phyloP scores from a whole-genome alignment of 35 echinoderm and acorn worm genomes.

The Apostichopus japonicus region DNA sequence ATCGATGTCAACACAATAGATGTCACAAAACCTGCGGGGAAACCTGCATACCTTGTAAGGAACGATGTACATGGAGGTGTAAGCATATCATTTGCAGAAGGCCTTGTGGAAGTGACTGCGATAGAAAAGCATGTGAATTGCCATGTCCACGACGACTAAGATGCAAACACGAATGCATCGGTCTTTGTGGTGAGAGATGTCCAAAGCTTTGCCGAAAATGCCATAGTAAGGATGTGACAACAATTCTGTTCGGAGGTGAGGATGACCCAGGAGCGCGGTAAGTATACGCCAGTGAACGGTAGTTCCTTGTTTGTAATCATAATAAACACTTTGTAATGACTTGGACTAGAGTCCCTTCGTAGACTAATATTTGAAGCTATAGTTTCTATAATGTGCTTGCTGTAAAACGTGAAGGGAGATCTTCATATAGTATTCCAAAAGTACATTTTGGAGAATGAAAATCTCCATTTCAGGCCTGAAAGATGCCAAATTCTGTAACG shows the following conservation, averaged over 20 bases:
- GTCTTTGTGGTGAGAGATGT: slow-evolving; percentile 79
- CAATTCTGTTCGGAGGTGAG: slow-evolving; percentile 78
- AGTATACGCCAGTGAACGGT: background rate
- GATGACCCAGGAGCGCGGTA: slow-evolving; percentile 73
- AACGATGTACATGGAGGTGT: slow-evolving; percentile 64
- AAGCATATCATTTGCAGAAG: slow-evolving; percentile 2
- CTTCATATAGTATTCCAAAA: no score
- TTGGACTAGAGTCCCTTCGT: no score
- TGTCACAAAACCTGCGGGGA: slow-evolving; percentile 75
- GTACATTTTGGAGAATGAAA: no score
- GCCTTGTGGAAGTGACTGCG: slow-evolving; percentile 45
- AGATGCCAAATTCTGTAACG: no score
- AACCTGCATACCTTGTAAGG: slow-evolving; percentile 63
- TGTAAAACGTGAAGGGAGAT: no score
- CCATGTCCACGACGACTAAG: slow-evolving; percentile 21
- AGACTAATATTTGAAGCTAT: no score
- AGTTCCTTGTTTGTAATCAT: background rate
- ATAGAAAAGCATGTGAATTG: background rate
- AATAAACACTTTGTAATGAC: background rate
- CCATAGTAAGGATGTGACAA: slow-evolving; percentile 33
- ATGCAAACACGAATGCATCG: slow-evolving; percentile 71
- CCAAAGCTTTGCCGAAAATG: slow-evolving; percentile 71
- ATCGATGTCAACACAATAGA: slow-evolving; percentile 71
- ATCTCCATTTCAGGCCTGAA: no score
- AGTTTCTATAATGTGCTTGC: no score